A percentile compares a stretch with the other conserved stretches of the same genome.
phyloP scores from a whole-genome alignment of 2,113 vertebrate genomes.

The Charina bottae region DNA sequence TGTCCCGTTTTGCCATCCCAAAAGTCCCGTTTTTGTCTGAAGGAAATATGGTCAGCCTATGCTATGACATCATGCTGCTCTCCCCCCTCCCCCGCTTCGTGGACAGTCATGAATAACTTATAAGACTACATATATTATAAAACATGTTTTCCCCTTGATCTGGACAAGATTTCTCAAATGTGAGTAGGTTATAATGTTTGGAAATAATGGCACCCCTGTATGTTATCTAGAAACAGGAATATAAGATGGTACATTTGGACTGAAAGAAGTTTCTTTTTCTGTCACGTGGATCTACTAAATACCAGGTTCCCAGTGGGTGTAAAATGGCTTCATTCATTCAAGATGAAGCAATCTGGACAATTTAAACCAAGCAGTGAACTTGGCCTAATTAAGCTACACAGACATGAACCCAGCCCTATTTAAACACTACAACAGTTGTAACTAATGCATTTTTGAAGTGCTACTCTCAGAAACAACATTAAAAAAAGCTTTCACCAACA shows the following conservation, averaged over 20 bases:
- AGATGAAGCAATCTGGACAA: background rate
- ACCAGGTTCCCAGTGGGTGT: conserved; percentile 23
- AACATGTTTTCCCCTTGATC: background rate
- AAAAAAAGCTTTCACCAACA: background rate
- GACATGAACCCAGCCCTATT: conserved; percentile 6
- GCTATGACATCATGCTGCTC: background rate
- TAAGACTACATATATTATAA: background rate
- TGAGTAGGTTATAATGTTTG: background rate
- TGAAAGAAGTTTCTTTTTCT: conserved; percentile 31
- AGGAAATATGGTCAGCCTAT: too few relatives aligned
- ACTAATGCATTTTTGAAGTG: background rate
- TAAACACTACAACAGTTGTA: conserved; percentile 16
- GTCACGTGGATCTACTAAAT: background rate
- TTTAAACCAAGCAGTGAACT: conserved; percentile 32
- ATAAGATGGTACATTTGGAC: conserved; percentile 28
- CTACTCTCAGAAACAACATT: background rate
- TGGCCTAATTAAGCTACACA: conserved; percentile 11
- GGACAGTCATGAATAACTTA: background rate
- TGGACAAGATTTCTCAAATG: background rate
- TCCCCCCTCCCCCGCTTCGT: background rate
- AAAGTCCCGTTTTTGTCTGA: too few relatives aligned
- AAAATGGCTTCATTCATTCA: background rate
- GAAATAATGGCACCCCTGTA: background rate
- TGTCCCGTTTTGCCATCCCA: too few relatives aligned
- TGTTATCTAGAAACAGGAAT: background rate